Evolutionary conservation across 2,797 vertebrate genomes (phyloP).

Genomic region (Bradypus variegatus): DNA sequence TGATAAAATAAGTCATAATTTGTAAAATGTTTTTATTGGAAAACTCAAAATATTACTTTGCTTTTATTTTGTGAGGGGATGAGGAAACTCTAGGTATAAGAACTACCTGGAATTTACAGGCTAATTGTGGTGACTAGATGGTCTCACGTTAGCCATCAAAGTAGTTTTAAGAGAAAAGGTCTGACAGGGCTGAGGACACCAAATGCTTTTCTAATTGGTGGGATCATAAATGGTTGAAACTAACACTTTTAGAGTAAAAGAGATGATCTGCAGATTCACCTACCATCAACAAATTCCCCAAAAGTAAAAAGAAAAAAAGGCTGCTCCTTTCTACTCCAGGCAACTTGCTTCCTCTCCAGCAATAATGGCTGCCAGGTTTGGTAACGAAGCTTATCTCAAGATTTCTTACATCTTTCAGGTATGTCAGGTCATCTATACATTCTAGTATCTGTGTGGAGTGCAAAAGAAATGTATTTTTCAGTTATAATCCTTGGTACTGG

Average conservation of each 20-base stretch:
- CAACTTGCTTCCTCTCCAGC: background rate
- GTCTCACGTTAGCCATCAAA: background rate
- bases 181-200: background rate
- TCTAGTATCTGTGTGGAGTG: background rate
- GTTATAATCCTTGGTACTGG: background rate
- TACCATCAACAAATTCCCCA: background rate
- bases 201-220: conserved; percentile 18
- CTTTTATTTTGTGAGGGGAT: conserved; percentile 26
- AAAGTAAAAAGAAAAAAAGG: background rate
- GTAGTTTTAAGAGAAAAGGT: background rate
- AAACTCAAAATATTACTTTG: background rate
- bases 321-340: background rate
- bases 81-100: conserved; percentile 16
- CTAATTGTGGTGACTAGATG: conserved; percentile 6
- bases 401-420: background rate
- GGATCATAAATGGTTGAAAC: background rate
- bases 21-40: background rate
- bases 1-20: background rate
- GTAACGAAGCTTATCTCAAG: background rate
- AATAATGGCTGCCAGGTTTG: background rate
- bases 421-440: background rate
- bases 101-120: conserved; percentile 24
- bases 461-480: background rate
- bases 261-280: background rate
- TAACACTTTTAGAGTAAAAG: background rate